Base-by-base conservation (phyloP, 1,140 invertebrate species). In the Lasioglossum albipes region DNA sequence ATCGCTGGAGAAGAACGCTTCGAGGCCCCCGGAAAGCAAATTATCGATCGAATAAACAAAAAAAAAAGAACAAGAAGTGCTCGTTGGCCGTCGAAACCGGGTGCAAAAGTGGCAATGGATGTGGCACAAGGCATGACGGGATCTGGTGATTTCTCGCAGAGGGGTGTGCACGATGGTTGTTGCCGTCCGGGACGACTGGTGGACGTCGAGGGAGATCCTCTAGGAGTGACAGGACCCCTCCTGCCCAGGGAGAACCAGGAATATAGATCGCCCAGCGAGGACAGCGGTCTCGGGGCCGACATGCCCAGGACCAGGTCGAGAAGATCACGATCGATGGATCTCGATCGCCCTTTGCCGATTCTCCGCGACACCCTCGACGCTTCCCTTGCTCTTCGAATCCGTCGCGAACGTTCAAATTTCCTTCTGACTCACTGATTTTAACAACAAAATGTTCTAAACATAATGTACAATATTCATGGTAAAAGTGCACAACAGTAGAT, bases 201-300 rank as follows among this genome's bases (percentile, higher is more conserved):
- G 94, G 94, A 95, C 92, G 92, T 94, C 93, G 93, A 94, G 91
- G 92, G 94, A 94, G 93, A 93, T 93, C 93, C 93, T 81, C 92
- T 92, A 80, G 94, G 94, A 93, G 94, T 91, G 61, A 93, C 92
- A 82, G 92, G 92, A 83, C 90, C 91, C 22, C 88, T 91, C 66
- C 83, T 91, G 81, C 87, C 90, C 18, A 85, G 91, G 88, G 94
- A 95, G 87, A 94, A 89, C 87, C 94, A 94, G 85, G 95, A 96
- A 85, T 95, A 96, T 93, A 95, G 96, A 89, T 97, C 96, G 74
- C 96, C 96, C 68, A 97, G 96, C 91, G 96, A 97, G 93, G 96
- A 97, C 94, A 97, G 96, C 92, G 96, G 96, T 87, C 95, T 97
- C 89, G 96, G 96, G 90, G 94, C 96, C 91, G 95, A 95, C 91